A percentile compares a stretch with the other conserved stretches of the same genome.
phyloP scores from a whole-genome alignment of 1,140 invertebrate species.

The Harlomillsia oculata region DNA sequence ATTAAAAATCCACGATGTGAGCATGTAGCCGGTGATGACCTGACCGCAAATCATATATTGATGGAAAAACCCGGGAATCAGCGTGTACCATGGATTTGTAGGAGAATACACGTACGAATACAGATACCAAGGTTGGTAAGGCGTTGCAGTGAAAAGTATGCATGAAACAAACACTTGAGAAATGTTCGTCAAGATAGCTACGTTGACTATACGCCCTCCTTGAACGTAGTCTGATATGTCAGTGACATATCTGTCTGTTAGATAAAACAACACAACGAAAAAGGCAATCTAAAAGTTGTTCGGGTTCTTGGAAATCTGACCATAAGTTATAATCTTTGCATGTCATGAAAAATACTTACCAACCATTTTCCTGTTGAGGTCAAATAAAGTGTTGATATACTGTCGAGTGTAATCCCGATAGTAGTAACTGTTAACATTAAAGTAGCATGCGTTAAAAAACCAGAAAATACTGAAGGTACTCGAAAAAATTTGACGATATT shows the following conservation, averaged over 20 bases:
- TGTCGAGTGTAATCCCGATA: slow-evolving; percentile 8
- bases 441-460: slow-evolving; percentile 4
- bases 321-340: too few relatives aligned
- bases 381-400: slow-evolving; percentile 9
- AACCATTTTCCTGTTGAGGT: slow-evolving; percentile 1
- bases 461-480: slow-evolving; percentile 11
- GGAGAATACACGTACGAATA: slow-evolving; percentile 4
- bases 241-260: not conserved
- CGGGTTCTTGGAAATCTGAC: too few relatives aligned
- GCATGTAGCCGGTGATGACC: slow-evolving; percentile 5
- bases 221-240: not conserved
- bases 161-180: slow-evolving; percentile 2
- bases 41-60: slow-evolving; percentile 8
- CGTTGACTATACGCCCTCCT: slow-evolving; percentile 1
- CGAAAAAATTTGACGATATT: slow-evolving; percentile 14
- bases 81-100: not conserved
- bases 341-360: too few relatives aligned
- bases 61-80: slow-evolving; percentile 3
- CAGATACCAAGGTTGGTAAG: slow-evolving; percentile 14
- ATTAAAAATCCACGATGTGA: slow-evolving; percentile 5
- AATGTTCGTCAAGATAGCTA: slow-evolving; percentile 1
- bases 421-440: slow-evolving; percentile 11
- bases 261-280: too few relatives aligned
- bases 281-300: too few relatives aligned
- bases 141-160: not conserved